Conservation (phyloP, 2,113 vertebrate species). For the Scomber japonicus region DNA sequence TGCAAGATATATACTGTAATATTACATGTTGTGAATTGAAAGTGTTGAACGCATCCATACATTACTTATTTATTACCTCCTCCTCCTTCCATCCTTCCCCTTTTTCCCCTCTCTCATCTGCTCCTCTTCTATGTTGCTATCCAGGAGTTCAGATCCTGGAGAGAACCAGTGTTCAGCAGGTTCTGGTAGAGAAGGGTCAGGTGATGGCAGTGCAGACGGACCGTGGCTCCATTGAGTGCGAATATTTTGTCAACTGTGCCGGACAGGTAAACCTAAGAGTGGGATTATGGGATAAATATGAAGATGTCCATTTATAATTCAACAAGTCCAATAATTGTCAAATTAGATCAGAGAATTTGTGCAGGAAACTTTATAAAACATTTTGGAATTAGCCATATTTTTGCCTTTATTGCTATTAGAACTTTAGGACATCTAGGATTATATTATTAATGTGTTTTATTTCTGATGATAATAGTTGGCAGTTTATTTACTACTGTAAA, state of each 20-base stretch:
- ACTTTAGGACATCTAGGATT: not conserved
- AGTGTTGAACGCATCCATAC: too few species aligned
- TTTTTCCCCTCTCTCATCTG: not conserved
- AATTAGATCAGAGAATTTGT: not conserved
- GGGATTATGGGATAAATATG: constrained; percentile 10
- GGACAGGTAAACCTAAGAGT: constrained; percentile 89
- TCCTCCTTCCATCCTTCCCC: not conserved
- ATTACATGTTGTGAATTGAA: too few species aligned
- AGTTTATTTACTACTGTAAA: not conserved
- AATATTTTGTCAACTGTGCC: constrained; percentile 97
- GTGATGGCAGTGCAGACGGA: constrained; percentile 94
- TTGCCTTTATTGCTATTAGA: not conserved
- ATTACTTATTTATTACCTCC: not conserved
- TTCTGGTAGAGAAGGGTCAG: constrained; percentile 89
- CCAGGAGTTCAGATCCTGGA: constrained; percentile 95
- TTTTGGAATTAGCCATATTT: not conserved
- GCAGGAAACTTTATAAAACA: not conserved
- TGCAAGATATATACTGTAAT: too few species aligned
- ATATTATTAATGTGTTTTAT: not conserved
- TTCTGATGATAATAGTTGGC: not conserved
- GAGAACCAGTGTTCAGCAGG: constrained; percentile 90
- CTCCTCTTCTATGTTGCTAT: not conserved
- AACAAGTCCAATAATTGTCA: too few species aligned
- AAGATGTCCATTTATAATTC: too few species aligned
- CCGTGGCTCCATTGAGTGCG: constrained; percentile 92